These are phyloP conservation scores for Charanyca ferruginea DNA, from an alignment of 2,888 invertebrate genomes.

Conservation along the genomic window DNA sequence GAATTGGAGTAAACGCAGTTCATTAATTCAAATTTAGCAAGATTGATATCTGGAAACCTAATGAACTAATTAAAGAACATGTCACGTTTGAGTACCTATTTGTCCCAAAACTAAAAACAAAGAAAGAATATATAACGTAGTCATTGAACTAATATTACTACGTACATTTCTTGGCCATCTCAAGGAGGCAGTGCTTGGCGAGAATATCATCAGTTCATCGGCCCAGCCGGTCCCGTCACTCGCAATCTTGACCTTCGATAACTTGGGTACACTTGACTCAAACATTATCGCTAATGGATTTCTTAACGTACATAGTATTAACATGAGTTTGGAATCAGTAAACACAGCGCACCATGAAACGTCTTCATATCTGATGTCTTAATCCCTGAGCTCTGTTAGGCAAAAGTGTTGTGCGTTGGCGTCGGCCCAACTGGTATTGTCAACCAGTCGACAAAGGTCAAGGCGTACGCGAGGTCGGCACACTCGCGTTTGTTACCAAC, in stretches of 20 bases:
- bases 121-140: constrained; percentile 8
- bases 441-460: constrained; percentile 73
- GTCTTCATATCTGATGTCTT: constrained; percentile 27
- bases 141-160: no score
- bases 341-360: constrained; percentile 30
- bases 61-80: background rate
- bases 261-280: constrained; percentile 68
- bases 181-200: constrained; percentile 27
- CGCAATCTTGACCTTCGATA: constrained; percentile 77
- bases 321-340: constrained; percentile 29
- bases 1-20: background rate
- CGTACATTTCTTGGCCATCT: constrained; percentile 22
- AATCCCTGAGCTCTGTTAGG: constrained; percentile 9
- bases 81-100: no score
- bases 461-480: constrained; percentile 72
- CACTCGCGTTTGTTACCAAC: constrained; percentile 69
- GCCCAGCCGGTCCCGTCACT: constrained; percentile 47
- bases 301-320: constrained; percentile 39
- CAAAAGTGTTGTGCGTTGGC: constrained; percentile 46
- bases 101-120: constrained; percentile 3
- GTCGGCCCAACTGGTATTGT: constrained; percentile 46
- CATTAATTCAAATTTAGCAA: background rate
- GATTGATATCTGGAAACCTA: background rate
- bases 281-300: constrained; percentile 51
- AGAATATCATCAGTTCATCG: constrained; percentile 64